Evolutionary conservation across 2,888 invertebrate species (phyloP).

Genomic region (Panopea generosa): DNA sequence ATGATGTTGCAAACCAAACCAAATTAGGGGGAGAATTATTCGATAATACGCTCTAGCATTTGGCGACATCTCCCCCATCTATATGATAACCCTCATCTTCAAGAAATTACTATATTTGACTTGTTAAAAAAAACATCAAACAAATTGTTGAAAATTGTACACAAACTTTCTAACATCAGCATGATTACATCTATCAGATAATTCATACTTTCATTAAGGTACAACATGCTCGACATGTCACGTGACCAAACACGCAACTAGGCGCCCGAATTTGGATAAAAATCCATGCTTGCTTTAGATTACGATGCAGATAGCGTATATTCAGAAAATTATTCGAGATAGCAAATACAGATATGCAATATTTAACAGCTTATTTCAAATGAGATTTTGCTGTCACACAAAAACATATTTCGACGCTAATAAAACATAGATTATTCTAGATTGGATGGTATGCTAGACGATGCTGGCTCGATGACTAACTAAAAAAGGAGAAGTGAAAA

Average conservation of each 20-base stretch:
- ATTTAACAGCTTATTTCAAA: conserved; percentile 34
- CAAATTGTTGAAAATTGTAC: conserved; percentile 40
- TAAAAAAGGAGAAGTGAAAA: no score
- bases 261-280: conserved; percentile 15
- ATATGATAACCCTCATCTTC: conserved; percentile 34
- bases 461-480: no score
- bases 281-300: neutral
- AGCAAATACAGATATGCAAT: conserved; percentile 14
- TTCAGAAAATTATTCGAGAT: conserved; percentile 29
- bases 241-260: conserved; percentile 7
- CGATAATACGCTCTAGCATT: conserved; percentile 17
- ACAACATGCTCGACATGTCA: conserved; percentile 8
- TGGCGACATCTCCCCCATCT: conserved; percentile 48
- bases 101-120: conserved; percentile 30
- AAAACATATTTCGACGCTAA: conserved; percentile 7
- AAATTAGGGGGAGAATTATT: conserved; percentile 42
- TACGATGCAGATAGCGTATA: neutral
- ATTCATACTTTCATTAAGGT: conserved; percentile 16
- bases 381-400: conserved; percentile 10
- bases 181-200: conserved; percentile 34
- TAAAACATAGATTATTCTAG: conserved; percentile 8
- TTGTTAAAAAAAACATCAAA: conserved; percentile 33
- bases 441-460: no score
- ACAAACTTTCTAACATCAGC: conserved; percentile 26
- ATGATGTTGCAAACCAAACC: conserved; percentile 40